Evolutionary conservation across 2,888 invertebrate species (phyloP).

Genomic region (Apeira syringaria): DNA sequence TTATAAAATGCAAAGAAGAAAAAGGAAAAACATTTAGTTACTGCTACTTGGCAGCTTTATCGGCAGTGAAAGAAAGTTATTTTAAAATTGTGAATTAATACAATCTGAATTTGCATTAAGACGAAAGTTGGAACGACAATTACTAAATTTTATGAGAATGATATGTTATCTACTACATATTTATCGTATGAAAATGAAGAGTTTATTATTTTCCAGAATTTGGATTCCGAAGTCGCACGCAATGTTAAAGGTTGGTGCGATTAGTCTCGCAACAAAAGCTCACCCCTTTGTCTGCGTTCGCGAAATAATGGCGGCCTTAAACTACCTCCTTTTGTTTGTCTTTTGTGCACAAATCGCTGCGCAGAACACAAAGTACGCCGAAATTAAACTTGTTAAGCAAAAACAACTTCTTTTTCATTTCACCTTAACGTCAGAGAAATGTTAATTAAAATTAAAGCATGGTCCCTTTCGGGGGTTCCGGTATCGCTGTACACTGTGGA

Average conservation of each 20-base stretch:
- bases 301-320: constrained; percentile 17
- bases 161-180: no score
- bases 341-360: constrained; percentile 25
- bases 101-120: no score
- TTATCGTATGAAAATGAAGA: no score
- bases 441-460: constrained; percentile 62
- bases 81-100: no score
- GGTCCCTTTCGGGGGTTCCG: constrained; percentile 48
- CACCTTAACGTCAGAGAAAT: constrained; percentile 48
- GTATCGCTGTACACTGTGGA: constrained; percentile 32
- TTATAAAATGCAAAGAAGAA: no score
- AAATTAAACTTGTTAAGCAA: constrained; percentile 49
- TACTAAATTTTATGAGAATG: no score
- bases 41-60: no score
- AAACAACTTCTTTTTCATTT: constrained; percentile 55
- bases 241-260: constrained; percentile 18
- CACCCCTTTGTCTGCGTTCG: constrained; percentile 19
- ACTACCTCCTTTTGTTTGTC: constrained; percentile 24
- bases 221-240: not conserved
- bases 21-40: no score
- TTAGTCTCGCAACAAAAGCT: constrained; percentile 20
- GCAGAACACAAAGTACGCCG: constrained; percentile 32
- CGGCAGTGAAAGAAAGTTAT: no score
- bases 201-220: no score
- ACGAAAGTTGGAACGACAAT: no score